These are phyloP conservation scores for Phrynocephalus vlangalii DNA, from an alignment of 2,797 vertebrate genomes.

Conservation along the genomic window DNA sequence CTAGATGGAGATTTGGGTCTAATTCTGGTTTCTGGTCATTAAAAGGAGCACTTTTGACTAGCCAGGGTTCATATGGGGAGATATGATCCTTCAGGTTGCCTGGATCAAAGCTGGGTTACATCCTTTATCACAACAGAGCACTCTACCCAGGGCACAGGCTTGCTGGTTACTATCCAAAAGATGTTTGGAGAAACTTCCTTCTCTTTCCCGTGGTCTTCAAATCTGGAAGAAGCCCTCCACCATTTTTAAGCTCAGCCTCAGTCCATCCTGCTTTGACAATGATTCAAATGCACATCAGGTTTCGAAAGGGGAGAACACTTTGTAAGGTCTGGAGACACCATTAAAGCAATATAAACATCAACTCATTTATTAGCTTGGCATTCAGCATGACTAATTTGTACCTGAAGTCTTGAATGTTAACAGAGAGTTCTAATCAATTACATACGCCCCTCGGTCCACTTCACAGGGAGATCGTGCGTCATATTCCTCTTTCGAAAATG, in stretches of 20 bases:
- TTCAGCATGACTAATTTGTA: conserved; percentile 36
- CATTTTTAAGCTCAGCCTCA: conserved; percentile 64
- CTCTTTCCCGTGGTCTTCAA: conserved; percentile 39
- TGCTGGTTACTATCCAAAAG: background rate
- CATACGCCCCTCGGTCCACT: conserved; percentile 29
- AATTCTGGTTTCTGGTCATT: too few species aligned
- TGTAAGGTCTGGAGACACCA: conserved; percentile 36
- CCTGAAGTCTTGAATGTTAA: conserved; percentile 33
- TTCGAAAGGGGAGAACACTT: conserved; percentile 36
- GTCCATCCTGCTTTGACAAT: conserved; percentile 49
- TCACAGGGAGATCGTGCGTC: conserved; percentile 18
- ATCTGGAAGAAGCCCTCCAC: conserved; percentile 56
- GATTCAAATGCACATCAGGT: conserved; percentile 60
- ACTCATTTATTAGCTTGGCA: conserved; percentile 32
- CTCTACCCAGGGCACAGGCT: background rate
- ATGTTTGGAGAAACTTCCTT: conserved; percentile 21
- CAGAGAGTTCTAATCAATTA: conserved; percentile 18
- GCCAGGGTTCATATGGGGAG: too few species aligned
- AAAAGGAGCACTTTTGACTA: too few species aligned
- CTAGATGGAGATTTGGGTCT: too few species aligned
- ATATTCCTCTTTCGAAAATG: conserved; percentile 20
- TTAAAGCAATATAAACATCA: conserved; percentile 37
- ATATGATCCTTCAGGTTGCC: too few species aligned
- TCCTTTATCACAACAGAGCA: background rate
- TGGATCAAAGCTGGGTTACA: too few species aligned